Evolutionary conservation across 2,888 invertebrate species (phyloP).

Genomic region (Nephrotoma flavescens): DNA sequence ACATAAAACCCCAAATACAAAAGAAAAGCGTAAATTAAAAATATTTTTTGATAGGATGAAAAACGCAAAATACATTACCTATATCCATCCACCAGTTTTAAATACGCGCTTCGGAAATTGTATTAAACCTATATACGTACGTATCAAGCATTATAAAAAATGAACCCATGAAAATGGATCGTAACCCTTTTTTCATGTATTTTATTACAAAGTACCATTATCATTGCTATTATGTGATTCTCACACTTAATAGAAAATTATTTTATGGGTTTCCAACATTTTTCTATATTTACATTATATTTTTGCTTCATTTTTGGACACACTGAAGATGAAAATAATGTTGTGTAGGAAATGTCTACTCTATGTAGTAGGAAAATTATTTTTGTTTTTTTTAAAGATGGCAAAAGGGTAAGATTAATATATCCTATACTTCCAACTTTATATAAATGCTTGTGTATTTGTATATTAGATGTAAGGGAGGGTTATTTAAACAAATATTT

Average conservation of each 20-base stretch:
- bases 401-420: not conserved
- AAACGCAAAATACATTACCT: not conserved
- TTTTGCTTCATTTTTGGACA: not conserved
- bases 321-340: not conserved
- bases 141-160: not conserved
- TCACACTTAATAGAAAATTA: not conserved
- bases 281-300: not conserved
- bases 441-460: not conserved
- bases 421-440: not conserved
- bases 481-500: not conserved
- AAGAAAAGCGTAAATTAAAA: not conserved
- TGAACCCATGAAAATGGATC: not conserved
- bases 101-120: not conserved
- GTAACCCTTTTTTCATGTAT: not conserved
- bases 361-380: not conserved
- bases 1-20: not conserved
- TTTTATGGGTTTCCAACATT: not conserved
- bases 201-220: not conserved
- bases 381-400: not conserved
- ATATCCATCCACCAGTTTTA: not conserved
- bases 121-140: not conserved
- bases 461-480: not conserved
- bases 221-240: not conserved
- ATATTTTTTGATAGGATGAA: not conserved
- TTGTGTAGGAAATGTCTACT: not conserved